Percentiles rank a stretch among this genome's conserved stretches.
Conservation (phyloP, 2,113 vertebrate genomes). For the Sinocyclocheilus rhinocerous region DNA sequence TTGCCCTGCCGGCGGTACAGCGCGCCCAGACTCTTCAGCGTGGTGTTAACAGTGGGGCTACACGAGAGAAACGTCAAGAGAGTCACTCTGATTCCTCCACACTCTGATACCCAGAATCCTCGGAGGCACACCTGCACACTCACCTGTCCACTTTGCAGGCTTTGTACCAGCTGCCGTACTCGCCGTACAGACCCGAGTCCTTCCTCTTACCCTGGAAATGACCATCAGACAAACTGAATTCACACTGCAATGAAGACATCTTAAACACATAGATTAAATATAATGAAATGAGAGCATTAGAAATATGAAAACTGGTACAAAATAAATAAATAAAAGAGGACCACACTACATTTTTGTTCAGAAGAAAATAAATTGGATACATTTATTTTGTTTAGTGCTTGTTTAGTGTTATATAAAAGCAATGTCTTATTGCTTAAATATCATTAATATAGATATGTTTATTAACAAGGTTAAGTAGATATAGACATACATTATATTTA, state of each 20-base stretch:
- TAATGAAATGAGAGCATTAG: too few species aligned
- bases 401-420: too few species aligned
- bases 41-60: constrained; percentile 88
- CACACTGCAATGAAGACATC: too few species aligned
- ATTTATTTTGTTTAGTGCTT: neutral
- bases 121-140: constrained; percentile 30
- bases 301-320: neutral
- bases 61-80: neutral
- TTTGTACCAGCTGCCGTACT: constrained; percentile 87
- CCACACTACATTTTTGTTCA: neutral
- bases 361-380: neutral
- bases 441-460: neutral
- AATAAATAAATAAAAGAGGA: neutral
- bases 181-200: constrained; percentile 78
- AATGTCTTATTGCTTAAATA: neutral
- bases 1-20: constrained; percentile 90
- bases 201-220: constrained; percentile 75
- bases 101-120: neutral
- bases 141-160: constrained; percentile 91
- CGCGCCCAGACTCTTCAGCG: constrained; percentile 84
- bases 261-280: too few species aligned
- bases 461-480: neutral
- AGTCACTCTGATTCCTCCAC: neutral
- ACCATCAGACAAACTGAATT: neutral
- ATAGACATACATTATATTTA: neutral